Conservation (phyloP, 1,140 invertebrate species). For the Hesperophylax magnus region DNA sequence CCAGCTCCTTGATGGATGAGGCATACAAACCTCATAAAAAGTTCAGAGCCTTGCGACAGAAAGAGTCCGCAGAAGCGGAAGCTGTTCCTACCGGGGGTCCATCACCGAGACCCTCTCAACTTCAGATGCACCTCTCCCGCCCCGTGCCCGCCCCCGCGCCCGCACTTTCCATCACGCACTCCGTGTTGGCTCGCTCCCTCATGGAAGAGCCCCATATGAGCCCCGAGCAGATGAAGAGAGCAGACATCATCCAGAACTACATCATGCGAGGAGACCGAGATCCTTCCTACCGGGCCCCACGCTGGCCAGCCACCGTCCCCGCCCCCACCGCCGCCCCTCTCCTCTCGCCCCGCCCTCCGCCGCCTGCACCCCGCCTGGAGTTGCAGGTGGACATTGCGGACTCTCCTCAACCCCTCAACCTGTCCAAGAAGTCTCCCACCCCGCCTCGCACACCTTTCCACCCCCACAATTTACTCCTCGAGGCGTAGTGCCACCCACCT, state of each 20-base stretch:
- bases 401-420: conserved; percentile 86
- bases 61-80: conserved; percentile 84
- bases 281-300: conserved; percentile 53
- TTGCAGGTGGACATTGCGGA: conserved; percentile 86
- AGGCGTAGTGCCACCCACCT: conserved; percentile 71
- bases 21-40: conserved; percentile 96
- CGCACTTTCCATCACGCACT: conserved; percentile 86
- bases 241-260: conserved; percentile 91
- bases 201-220: conserved; percentile 92
- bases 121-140: conserved; percentile 70
- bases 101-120: conserved; percentile 60
- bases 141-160: conserved; percentile 63
- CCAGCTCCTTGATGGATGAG: conserved; percentile 92
- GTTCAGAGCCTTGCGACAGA: conserved; percentile 85
- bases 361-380: conserved; percentile 76
- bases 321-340: conserved; percentile 60
- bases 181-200: conserved; percentile 87
- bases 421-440: conserved; percentile 90
- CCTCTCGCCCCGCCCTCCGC: conserved; percentile 56
- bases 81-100: conserved; percentile 64
- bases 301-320: conserved; percentile 61
- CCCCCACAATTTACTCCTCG: conserved; percentile 72
- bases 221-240: conserved; percentile 89
- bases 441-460: conserved; percentile 73
- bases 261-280: conserved; percentile 79